Conservation (phyloP, 2,888 invertebrate species). For the Chymomyza amoena region DNA sequence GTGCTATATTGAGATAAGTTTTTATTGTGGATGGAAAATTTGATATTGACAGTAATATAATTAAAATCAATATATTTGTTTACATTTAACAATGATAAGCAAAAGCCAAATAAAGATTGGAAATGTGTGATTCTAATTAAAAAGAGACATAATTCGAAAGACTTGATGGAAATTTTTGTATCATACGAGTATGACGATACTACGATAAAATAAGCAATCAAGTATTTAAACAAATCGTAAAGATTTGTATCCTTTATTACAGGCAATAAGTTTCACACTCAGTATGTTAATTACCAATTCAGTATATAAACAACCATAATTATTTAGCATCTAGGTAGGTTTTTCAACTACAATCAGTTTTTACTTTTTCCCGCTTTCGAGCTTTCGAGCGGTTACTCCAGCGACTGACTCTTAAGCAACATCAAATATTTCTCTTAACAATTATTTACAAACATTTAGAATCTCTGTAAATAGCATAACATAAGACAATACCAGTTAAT, state of each 20-base stretch:
- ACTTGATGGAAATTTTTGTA: neutral
- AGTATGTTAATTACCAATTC: too few relatives aligned
- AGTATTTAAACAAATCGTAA: neutral
- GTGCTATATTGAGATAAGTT: too few relatives aligned
- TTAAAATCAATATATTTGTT: too few relatives aligned
- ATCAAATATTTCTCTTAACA: neutral
- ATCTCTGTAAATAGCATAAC: neutral
- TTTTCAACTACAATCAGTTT: neutral
- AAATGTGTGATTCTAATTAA: neutral
- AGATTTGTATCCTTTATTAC: neutral
- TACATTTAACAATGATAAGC: too few relatives aligned
- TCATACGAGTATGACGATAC: neutral
- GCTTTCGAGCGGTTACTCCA: neutral
- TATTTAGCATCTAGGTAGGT: neutral
- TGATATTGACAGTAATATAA: too few relatives aligned
- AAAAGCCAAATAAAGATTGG: too few relatives aligned
- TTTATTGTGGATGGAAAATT: too few relatives aligned
- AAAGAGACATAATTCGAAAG: neutral
- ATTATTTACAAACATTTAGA: neutral
- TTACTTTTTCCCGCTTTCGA: neutral
- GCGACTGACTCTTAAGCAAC: neutral
- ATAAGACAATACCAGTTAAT: neutral
- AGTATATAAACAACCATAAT: too few relatives aligned
- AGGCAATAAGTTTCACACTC: neutral
- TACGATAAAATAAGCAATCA: neutral